phyloP scores from a whole-genome alignment of 1,140 invertebrate genomes.

The Steinernema feltiae region DNA sequence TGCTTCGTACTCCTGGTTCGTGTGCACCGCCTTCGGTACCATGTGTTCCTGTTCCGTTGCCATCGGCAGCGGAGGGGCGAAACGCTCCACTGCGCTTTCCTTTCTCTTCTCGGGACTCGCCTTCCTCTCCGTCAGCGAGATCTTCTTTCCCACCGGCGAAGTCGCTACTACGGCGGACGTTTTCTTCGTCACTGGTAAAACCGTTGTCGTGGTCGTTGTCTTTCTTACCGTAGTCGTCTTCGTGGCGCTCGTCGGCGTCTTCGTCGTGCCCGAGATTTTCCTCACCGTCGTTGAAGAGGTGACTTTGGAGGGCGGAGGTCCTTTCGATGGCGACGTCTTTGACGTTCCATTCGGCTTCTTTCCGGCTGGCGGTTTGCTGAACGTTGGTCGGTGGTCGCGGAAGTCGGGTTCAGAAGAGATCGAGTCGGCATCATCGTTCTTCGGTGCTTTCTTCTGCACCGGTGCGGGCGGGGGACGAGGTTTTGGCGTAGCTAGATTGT shows the following conservation, averaged over 20 bases:
- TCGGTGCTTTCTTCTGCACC: background rate
- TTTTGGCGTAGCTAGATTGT: background rate
- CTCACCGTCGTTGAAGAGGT: background rate
- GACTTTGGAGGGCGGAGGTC: background rate
- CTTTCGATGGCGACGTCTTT: background rate
- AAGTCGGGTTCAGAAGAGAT: background rate
- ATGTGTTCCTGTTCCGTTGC: background rate
- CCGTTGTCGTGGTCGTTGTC: background rate
- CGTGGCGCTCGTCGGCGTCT: background rate
- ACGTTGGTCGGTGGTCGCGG: background rate
- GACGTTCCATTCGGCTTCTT: background rate
- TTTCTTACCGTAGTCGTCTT: background rate
- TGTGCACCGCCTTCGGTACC: background rate
- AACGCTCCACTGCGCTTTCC: background rate
- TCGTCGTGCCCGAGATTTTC: background rate
- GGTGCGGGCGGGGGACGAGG: background rate
- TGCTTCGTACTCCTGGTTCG: background rate
- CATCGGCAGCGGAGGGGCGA: background rate
- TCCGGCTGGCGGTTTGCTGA: background rate
- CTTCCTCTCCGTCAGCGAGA: background rate
- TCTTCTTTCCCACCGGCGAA: background rate
- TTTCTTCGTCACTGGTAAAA: background rate
- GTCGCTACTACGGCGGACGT: background rate
- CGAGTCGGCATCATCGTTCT: background rate
- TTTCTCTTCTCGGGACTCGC: background rate